phyloP scores from a whole-genome alignment of 92 coral and sea anemone species.

The Porites lobata region DNA sequence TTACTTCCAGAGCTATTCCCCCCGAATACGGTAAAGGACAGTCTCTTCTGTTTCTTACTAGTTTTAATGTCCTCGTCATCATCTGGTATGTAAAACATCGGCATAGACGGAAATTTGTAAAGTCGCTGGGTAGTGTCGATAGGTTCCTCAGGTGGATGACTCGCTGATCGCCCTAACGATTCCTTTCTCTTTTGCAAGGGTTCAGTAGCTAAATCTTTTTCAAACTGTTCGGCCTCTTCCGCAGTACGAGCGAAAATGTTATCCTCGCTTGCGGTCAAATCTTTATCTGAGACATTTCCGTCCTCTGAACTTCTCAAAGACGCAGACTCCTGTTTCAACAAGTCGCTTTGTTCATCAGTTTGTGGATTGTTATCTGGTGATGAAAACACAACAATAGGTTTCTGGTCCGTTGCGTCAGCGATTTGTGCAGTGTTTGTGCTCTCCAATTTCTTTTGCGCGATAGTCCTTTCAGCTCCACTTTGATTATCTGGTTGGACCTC shows the following conservation, averaged over 20 bases:
- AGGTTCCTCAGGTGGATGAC: conserved; percentile 21
- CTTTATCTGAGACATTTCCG: background rate
- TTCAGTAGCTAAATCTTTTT: background rate
- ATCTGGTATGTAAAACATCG: conserved; percentile 67
- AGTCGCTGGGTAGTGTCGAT: conserved; percentile 44
- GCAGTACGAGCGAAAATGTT: conserved; percentile 29
- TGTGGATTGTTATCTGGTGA: conserved; percentile 17
- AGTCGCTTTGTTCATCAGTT: background rate
- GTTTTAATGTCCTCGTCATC: conserved; percentile 31
- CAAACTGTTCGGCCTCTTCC: conserved; percentile 44
- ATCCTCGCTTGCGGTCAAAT: background rate
- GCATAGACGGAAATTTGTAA: conserved; percentile 71
- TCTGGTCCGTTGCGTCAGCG: background rate
- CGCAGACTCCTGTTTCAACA: background rate
- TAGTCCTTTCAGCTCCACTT: background rate
- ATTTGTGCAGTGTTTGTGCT: background rate
- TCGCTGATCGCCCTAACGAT: conserved; percentile 5
- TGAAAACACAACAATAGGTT: conserved; percentile 21
- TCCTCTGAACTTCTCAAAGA: background rate
- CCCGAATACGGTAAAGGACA: background rate
- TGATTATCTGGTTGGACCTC: conserved; percentile 9
- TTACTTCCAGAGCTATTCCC: background rate
- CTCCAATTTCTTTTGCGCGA: background rate
- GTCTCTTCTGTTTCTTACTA: background rate
- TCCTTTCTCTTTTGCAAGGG: background rate